These are phyloP conservation scores for Agrotis puta DNA, from an alignment of 2,888 invertebrate species.

Conservation along the genomic window DNA sequence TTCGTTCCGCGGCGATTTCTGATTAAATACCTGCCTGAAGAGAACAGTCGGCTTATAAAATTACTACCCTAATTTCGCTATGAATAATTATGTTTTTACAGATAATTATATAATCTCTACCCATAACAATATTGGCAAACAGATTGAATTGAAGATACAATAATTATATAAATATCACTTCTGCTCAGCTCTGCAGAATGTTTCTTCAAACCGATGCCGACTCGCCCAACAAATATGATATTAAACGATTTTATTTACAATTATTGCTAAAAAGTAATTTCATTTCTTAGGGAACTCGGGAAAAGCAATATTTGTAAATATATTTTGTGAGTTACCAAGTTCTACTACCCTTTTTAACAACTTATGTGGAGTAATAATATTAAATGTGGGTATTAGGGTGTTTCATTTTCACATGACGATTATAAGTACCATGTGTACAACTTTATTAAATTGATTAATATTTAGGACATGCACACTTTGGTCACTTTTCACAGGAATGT, in stretches of 20 bases:
- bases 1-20: neutral
- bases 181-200: constrained; percentile 3
- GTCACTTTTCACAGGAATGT: too few relatives aligned
- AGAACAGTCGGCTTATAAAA: constrained; percentile 11
- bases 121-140: constrained; percentile 11
- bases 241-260: constrained; percentile 55
- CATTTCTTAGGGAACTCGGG: constrained; percentile 24
- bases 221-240: constrained; percentile 23
- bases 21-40: neutral
- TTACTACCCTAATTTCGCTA: constrained; percentile 7
- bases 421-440: too few relatives aligned
- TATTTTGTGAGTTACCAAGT: constrained; percentile 24
- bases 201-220: constrained; percentile 20
- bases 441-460: too few relatives aligned
- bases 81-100: neutral
- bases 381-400: neutral
- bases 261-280: constrained; percentile 4
- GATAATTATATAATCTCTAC: constrained; percentile 15
- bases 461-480: too few relatives aligned
- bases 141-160: constrained; percentile 30
- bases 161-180: constrained; percentile 19
- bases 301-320: constrained; percentile 28
- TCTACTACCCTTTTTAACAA: constrained; percentile 13
- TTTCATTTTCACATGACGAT: too few relatives aligned
- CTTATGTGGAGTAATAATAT: neutral